Base-by-base conservation (phyloP, 2,113 vertebrate genomes). In the Trogon melanurus region DNA sequence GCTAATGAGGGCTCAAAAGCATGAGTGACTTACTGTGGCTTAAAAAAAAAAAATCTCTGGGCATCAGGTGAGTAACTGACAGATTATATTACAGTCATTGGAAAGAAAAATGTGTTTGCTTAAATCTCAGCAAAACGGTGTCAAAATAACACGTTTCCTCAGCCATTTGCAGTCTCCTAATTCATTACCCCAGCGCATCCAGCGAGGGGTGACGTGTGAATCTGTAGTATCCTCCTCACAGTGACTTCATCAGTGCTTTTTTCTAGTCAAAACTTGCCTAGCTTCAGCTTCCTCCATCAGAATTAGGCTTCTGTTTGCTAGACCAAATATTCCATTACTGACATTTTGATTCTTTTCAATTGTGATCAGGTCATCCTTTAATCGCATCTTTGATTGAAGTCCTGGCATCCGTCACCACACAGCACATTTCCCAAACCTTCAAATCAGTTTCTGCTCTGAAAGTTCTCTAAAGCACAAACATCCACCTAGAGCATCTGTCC, bases 231-330 rank as follows among this genome's bases (percentile, higher is more conserved):
- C 69, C 92, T 69, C 73, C 65, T 87, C 57, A 10, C 17, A 16
- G 44, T 89, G 73, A 69, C 65, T 86, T 92, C 64, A 89, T 66
- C 4, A 3, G 47, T 21, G 16, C 56, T 80, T 78, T 71, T 81
- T 87, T 84, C 86, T 70, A 36, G 61, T 79, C 27, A 14, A 54
- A 72, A 51, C 30, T 79, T 85, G 80, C 65, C n/a, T 56, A 47
- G 67, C 38, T 92, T 86, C 70, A 60, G 32, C 57, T 88, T 86
- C 26, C 34, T 72, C 6, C 4, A 50, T 48, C 51, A 79, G 36
- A 95, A 85, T 95, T 95, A 91, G 89, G 56, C 23, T 94, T 94
- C 71, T 92, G 69, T 88, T 95, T 91, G 51, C 53, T 81, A 84
- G 65, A 74, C 20, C 62, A 78, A 91, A 79, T 93, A 92, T 74